Conservation (phyloP, 2,888 invertebrate genomes). For the Cordilura impudica region DNA sequence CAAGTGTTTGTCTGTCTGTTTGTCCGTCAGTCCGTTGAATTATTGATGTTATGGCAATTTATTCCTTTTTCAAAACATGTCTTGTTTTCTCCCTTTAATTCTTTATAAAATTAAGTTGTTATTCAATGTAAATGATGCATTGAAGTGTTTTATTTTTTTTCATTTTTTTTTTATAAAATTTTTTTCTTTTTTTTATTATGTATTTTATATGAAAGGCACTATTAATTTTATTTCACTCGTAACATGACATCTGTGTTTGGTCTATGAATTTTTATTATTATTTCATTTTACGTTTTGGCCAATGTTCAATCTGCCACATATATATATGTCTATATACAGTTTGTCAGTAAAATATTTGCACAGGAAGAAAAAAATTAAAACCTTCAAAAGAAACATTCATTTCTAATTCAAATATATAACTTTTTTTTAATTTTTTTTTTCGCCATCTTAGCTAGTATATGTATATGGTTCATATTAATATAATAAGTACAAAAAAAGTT, state of each 20-base stretch:
- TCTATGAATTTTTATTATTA: conserved; percentile 53
- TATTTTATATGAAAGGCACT: conserved; percentile 22
- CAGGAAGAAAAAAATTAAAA: neutral
- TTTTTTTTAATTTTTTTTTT: neutral
- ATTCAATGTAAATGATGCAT: conserved; percentile 57
- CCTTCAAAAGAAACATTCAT: too few relatives aligned
- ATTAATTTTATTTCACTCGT: conserved; percentile 59
- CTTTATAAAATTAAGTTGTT: conserved; percentile 58
- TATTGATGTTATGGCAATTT: conserved; percentile 16
- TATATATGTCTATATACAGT: too few relatives aligned
- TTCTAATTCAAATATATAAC: too few relatives aligned
- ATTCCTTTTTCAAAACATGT: neutral
- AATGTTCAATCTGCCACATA: conserved; percentile 7
- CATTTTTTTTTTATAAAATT: conserved; percentile 17
- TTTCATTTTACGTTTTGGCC: neutral
- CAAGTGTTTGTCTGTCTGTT: conserved; percentile 42
- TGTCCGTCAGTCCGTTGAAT: neutral
- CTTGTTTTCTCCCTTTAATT: conserved; percentile 30
- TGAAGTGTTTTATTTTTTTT: conserved; percentile 47
- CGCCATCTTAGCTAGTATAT: too few relatives aligned
- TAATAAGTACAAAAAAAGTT: too few relatives aligned
- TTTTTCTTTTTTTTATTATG: neutral
- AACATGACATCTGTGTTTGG: conserved; percentile 56
- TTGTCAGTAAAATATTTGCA: neutral
- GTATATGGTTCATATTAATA: too few relatives aligned